These are phyloP conservation scores for Scaptomyza cyrtandrae DNA, from an alignment of 2,888 invertebrate genomes.

Conservation along the genomic window DNA sequence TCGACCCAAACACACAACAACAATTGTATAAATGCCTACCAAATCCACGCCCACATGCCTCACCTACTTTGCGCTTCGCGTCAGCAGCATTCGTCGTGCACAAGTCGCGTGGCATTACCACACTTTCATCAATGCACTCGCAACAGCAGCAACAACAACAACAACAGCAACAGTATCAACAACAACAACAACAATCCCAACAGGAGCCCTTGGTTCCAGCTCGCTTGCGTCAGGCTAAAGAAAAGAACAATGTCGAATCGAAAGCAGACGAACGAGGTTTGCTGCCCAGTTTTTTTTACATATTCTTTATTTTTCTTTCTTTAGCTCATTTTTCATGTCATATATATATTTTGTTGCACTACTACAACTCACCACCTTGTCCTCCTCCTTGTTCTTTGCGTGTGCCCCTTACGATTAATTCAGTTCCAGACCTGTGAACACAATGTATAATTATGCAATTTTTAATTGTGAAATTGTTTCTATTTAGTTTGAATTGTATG, in stretches of 20 bases:
- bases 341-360: conserved; percentile 4
- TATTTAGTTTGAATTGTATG: conserved; percentile 31
- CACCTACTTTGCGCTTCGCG: conserved; percentile 4
- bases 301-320: neutral
- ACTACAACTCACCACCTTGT: no score
- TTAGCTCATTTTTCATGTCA: conserved; percentile 31
- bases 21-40: neutral
- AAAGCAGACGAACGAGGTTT: conserved; percentile 89
- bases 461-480: conserved; percentile 23
- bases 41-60: conserved; percentile 42
- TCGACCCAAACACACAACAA: conserved; percentile 21
- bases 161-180: conserved; percentile 53
- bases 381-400: conserved; percentile 1
- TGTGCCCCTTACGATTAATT: conserved; percentile 27
- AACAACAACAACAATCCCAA: conserved; percentile 60
- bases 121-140: conserved; percentile 88
- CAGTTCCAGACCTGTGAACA: conserved; percentile 18
- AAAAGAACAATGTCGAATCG: conserved; percentile 87
- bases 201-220: conserved; percentile 87
- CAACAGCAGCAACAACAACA: conserved; percentile 70
- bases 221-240: conserved; percentile 87
- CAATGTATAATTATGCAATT: conserved; percentile 26
- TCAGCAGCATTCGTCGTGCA: conserved; percentile 90
- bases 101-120: conserved; percentile 91
- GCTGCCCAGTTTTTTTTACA: conserved; percentile 52